Evolutionary conservation across 2,888 invertebrate genomes (phyloP), one percentile per base, ranked within the genome.

Genomic region (Hypsopygia costalis): DNA sequence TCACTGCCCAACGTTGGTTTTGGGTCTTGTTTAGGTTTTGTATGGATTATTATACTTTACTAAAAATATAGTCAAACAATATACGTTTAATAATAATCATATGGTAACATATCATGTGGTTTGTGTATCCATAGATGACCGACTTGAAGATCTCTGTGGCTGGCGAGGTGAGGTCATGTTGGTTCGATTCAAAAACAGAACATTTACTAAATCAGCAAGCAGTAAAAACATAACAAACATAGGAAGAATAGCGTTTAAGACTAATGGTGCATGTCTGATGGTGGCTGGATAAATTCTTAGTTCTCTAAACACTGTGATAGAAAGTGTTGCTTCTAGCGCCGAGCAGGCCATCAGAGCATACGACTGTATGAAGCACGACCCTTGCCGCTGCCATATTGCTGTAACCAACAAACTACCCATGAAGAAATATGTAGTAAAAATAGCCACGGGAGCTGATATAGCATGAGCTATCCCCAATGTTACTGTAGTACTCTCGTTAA

Each of bases 191-290:
- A 6, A 25, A 25, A 81, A 69, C 36, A 73, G 43, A n/a, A 69
- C 49, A 8, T 74, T 44, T 11, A 73, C 55, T 1, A 83, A 54
- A 44, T 85, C 81, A n/a, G 69, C 62, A 11, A 79, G 37, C 34
- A 83, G 28, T 25, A 81, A 38, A 6, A 73, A 43, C 46, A 69
- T 59, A 32, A 62, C 68, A 1, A 82, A 54, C 59, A 83, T 63
- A 3, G 85, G 83, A 5, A 85, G 44, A 7, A 86, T 49, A 10
- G 73, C 81, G 51, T 82, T 76, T 11, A 86, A 44, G 6, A 75
- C 55, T 1, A 59, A 22, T 1, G 65, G 63, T 11, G 64, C 62
- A 38, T 63, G 48, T 25, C 46, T 52, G 6, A 52, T 41, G 1
- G 33, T 21, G 1, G 36, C 12, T 20, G 46, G 27, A 6, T 22